These are phyloP conservation scores for Tanytarsus gracilentus DNA, from an alignment of 2,888 invertebrate species.

Conservation along the genomic window DNA sequence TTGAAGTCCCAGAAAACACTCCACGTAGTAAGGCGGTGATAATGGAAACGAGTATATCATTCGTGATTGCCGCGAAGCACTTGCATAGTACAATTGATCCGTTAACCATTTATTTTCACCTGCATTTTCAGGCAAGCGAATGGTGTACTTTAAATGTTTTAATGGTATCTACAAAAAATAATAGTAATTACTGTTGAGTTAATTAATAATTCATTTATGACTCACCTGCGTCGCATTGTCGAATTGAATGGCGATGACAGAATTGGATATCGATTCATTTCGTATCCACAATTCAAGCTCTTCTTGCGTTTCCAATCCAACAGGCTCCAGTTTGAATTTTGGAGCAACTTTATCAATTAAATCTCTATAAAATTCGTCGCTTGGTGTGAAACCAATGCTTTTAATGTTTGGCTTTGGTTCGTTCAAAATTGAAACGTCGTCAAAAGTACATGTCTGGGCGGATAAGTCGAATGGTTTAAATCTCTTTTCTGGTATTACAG, in stretches of 20 bases:
- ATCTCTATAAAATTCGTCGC: not conserved
- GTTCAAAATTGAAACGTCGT: not conserved
- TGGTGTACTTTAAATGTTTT: not conserved
- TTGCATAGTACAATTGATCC: slow-evolving; percentile 47
- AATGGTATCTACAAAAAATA: not conserved
- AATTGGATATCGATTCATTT: not conserved
- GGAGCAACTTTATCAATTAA: not conserved
- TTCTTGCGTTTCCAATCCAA: not conserved
- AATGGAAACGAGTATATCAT: slow-evolving; percentile 28
- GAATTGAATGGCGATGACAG: not conserved
- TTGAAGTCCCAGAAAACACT: slow-evolving; percentile 60
- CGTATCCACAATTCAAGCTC: not conserved
- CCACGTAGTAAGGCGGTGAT: slow-evolving; percentile 50
- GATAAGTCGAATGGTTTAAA: not conserved
- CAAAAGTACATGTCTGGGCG: not conserved
- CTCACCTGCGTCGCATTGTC: not conserved
- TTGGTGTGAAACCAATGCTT: not conserved
- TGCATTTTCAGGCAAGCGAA: not conserved
- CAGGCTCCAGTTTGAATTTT: not conserved
- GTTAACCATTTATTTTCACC: slow-evolving; percentile 45
- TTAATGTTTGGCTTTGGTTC: not conserved
- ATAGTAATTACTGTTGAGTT: not conserved
- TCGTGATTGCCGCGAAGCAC: not conserved
- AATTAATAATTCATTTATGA: not conserved
- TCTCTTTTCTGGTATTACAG: not conserved